A percentile compares a stretch with the other conserved stretches of the same genome.
Evolutionary conservation across 2,888 invertebrate species (phyloP).

Genomic region (Piscicola geometra): DNA sequence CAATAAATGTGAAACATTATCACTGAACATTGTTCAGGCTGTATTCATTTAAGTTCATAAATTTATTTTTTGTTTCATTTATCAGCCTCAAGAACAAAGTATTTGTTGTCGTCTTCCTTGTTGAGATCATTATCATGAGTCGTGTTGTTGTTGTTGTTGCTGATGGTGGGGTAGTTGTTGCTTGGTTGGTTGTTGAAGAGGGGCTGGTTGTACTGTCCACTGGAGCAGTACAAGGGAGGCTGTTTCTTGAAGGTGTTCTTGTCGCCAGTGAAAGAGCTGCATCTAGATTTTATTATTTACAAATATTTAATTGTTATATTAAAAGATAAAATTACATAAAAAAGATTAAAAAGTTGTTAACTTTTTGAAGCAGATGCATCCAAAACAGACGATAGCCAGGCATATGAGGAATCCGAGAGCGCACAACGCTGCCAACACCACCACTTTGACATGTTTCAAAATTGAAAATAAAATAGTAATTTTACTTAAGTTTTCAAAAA

Average conservation of each 20-base stretch:
- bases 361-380: slow-evolving; percentile 16
- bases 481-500: no score
- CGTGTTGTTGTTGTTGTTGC: not conserved
- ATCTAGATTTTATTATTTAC: no score
- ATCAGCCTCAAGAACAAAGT: slow-evolving; percentile 19
- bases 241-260: not conserved
- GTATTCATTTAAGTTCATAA: no score
- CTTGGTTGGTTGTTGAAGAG: not conserved
- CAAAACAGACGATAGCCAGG: not conserved
- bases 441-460: not conserved
- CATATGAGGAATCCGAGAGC: not conserved
- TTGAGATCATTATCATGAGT: not conserved
- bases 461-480: no score
- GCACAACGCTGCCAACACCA: slow-evolving; percentile 6
- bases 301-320: not conserved
- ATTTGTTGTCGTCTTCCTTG: slow-evolving; percentile 20
- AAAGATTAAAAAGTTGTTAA: not conserved
- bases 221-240: not conserved
- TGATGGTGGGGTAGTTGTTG: slow-evolving; percentile 6
- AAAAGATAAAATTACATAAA: no score
- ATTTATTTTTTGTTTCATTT: not conserved
- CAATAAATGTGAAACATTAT: no score
- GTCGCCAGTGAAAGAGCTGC: not conserved
- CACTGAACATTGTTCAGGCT: no score
- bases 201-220: slow-evolving; percentile 1